These are phyloP conservation scores for Anthoptus insignis DNA, from an alignment of 2,888 invertebrate genomes.

Conservation along the genomic window DNA sequence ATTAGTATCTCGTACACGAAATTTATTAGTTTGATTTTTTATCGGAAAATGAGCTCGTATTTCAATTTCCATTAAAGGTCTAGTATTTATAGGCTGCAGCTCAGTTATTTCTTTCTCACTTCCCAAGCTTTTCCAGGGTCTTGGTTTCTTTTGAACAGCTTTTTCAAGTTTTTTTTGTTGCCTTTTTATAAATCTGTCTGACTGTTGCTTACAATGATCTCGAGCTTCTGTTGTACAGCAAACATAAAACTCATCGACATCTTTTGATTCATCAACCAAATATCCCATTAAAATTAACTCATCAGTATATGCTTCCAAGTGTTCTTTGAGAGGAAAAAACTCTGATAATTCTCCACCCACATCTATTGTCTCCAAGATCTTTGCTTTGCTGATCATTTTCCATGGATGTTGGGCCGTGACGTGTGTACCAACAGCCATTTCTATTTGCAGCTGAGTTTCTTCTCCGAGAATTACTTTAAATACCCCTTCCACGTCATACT, in stretches of 20 bases:
- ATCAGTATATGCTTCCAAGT: conserved; percentile 69
- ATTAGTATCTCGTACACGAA: conserved; percentile 84
- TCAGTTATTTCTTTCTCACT: conserved; percentile 89
- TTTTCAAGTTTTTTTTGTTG: conserved; percentile 86
- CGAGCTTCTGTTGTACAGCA: conserved; percentile 87
- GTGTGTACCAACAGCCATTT: conserved; percentile 89
- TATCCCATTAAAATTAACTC: conserved; percentile 89
- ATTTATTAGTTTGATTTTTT: conserved; percentile 71
- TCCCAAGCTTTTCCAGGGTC: conserved; percentile 88
- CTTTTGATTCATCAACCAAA: conserved; percentile 87
- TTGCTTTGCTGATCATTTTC: conserved; percentile 88
- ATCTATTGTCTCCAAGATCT: conserved; percentile 88
- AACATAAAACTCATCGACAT: conserved; percentile 90
- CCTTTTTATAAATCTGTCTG: conserved; percentile 83
- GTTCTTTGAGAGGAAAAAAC: conserved; percentile 67
- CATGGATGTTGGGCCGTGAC: conserved; percentile 92
- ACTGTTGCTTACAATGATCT: conserved; percentile 83
- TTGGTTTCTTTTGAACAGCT: conserved; percentile 85
- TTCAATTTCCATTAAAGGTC: conserved; percentile 89
- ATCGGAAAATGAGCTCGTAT: conserved; percentile 89
- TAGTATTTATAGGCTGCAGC: conserved; percentile 77
- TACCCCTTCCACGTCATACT: conserved; percentile 87
- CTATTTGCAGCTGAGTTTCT: conserved; percentile 87
- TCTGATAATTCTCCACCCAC: conserved; percentile 83
- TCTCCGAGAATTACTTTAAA: conserved; percentile 82